Conservation (phyloP, 2,113 vertebrate genomes). For the Colinus virginianus region DNA sequence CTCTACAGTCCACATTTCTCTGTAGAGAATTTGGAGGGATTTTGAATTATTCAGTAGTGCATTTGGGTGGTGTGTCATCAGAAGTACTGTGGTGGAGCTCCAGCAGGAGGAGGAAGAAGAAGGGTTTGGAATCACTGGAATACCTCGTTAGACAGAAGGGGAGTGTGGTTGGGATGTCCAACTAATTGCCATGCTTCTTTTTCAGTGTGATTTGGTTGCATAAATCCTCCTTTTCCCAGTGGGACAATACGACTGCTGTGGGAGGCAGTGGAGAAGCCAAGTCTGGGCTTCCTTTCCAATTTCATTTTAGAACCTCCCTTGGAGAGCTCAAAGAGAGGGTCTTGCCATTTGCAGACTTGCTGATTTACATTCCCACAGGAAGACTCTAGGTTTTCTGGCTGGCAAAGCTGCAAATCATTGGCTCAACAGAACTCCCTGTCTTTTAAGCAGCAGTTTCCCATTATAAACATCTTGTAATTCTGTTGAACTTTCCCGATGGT, state of each 20-base stretch:
- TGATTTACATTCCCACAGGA: neutral
- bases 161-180: neutral
- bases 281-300: neutral
- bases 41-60: rapidly evolving
- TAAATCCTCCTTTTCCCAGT: neutral
- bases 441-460: neutral
- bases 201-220: rapidly evolving
- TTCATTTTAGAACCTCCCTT: neutral
- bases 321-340: neutral
- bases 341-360: neutral
- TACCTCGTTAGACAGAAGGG: neutral
- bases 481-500: neutral
- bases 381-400: neutral
- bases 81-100: neutral
- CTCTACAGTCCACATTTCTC: neutral
- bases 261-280: neutral
- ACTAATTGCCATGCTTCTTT: rapidly evolving
- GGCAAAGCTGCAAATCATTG: neutral
- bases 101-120: neutral
- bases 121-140: neutral
- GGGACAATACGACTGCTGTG: neutral
- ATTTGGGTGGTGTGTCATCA: neutral
- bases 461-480: rapidly evolving
- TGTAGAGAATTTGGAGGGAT: neutral
- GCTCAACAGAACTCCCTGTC: neutral